These are phyloP conservation scores for Oreochromis niloticus DNA, from an alignment of 2,113 vertebrate species.

Conservation along the genomic window DNA sequence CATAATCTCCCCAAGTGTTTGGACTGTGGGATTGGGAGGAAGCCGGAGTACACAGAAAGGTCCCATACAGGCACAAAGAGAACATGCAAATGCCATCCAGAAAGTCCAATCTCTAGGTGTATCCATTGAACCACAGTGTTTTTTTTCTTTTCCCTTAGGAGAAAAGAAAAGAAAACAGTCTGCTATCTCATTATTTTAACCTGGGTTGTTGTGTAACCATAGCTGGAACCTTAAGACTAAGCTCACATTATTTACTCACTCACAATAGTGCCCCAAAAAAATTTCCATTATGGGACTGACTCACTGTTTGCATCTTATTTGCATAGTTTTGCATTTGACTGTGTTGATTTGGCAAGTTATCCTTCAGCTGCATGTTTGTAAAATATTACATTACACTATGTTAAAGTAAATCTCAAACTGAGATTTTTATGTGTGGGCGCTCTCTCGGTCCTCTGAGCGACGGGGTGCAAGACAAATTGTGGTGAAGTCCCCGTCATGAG, in stretches of 20 bases:
- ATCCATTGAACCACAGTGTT: background rate
- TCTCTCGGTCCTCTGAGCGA: background rate
- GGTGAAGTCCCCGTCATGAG: background rate
- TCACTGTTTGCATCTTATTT: constrained; percentile 64
- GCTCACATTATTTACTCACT: background rate
- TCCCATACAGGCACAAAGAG: background rate
- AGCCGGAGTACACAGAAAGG: background rate
- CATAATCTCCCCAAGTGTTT: background rate
- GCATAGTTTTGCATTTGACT: constrained; percentile 59
- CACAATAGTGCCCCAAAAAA: background rate
- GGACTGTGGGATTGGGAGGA: background rate
- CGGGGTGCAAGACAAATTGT: background rate
- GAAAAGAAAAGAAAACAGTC: background rate
- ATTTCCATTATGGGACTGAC: constrained; percentile 22
- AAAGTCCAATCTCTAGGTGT: background rate
- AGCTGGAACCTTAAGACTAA: background rate
- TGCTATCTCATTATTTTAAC: background rate
- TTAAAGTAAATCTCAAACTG: background rate
- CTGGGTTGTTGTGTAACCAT: background rate
- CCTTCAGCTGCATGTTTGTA: background rate
- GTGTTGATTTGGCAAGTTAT: constrained; percentile 14
- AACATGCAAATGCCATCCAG: background rate
- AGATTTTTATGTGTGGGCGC: constrained; percentile 20
- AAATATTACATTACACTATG: background rate
- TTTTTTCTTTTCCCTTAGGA: background rate